Evolutionary conservation across 2,797 vertebrate genomes (phyloP), one percentile per base, ranked within the genome.

Genomic region (Anabas testudineus): DNA sequence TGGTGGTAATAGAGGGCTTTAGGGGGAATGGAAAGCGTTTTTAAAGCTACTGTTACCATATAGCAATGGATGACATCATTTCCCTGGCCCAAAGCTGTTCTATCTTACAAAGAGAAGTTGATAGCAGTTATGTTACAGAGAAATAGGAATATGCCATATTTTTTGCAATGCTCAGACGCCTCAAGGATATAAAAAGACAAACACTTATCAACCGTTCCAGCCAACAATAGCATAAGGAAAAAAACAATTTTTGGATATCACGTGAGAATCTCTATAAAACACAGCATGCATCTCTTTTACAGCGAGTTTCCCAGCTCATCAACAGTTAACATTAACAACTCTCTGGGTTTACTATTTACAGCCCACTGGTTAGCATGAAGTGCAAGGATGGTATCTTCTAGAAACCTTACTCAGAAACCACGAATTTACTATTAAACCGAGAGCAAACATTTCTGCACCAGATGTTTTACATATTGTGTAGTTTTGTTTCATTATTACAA

Each of bases 331-430:
- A 91, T 91, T 78, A 91, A 84, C 53, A 61, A 68, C 77, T 75
- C 71, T 65, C 22, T 0, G 71, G 78, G 68, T 76, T 85, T 90
- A 88, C 79, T 73, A 88, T 87, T 86, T 84, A 83, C 78, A 88
- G 77, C 80, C 71, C 43, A 57, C 61, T 74, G 72, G 79, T 83
- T 76, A 67, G 74, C 63, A 81, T 34, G 36, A 66, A 82, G 64
- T 64, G 62, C 22, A 54, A 8, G 37, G 79, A 63, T 67, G 37
- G 75, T 61, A 57, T 59, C 59, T 77, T 87, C 73, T 74, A 83
- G 69, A 90, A 90, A 83, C 78, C 87, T 85, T 69, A 67, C 76
- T 88, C 76, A 71, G 71, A 73, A 69, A 71, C 63, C 67, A 88
- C 63, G 69, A 80, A 90, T 87, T 82, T 63, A 65, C 74, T 74